phyloP scores from a whole-genome alignment of 2,113 vertebrate species.

The Probosciger aterrimus region DNA sequence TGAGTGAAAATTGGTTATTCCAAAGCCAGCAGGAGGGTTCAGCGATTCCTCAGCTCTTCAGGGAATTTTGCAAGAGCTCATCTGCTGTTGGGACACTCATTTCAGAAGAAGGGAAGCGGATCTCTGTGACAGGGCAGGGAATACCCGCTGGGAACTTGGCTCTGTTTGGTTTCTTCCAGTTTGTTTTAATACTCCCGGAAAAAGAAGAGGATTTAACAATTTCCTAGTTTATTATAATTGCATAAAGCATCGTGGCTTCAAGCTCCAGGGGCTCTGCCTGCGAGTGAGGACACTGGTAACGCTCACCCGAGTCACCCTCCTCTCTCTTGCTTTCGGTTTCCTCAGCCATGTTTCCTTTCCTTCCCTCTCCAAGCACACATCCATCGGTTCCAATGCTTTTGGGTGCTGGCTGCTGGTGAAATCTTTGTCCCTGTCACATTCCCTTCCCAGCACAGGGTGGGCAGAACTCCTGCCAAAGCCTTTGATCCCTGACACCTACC shows the following conservation, averaged over 20 bases:
- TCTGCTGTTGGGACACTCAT: not conserved
- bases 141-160: slow-evolving; percentile 12
- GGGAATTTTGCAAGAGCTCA: slow-evolving; percentile 26
- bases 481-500: not conserved
- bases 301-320: not conserved
- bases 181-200: not conserved
- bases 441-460: accelerated
- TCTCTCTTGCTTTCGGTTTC: not conserved
- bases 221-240: not conserved
- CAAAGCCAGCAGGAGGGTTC: not conserved
- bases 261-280: not conserved
- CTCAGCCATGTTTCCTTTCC: not conserved
- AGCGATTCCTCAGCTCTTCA: not conserved
- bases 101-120: slow-evolving; percentile 42
- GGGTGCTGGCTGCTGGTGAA: not conserved
- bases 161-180: not conserved
- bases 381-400: accelerated
- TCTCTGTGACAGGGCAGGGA: slow-evolving; percentile 4
- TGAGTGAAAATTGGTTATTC: not conserved
- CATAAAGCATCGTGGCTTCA: not conserved
- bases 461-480: not conserved
- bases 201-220: not conserved
- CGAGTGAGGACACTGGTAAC: not conserved
- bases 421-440: not conserved
- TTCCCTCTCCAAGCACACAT: not conserved